Evolutionary conservation across 2,797 vertebrate species (phyloP), one percentile per base, ranked within the genome.

Genomic region (Notoglanidium macrostoma): DNA sequence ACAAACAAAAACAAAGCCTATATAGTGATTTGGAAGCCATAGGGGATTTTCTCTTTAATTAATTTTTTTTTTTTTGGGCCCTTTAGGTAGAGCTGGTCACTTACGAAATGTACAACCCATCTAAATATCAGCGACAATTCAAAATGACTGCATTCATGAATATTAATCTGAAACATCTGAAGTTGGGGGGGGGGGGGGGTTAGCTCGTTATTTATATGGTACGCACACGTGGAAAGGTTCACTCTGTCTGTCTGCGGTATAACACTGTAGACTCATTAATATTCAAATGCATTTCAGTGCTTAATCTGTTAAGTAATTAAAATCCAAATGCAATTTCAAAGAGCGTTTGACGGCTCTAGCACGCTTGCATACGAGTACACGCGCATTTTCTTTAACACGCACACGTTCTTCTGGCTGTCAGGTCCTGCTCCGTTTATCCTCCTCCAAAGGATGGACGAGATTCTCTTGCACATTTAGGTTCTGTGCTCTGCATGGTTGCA

Each of bases 341-440:
- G 78, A 17, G 46, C 15, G 54, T 80, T 40, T 59, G 55, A 61
- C 21, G 14, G 35, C 90, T 3, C 55, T 19, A 46, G 35, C 77
- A 61, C 86, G 14, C 72, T 44, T 55, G 8, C 26, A 17, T 83
- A 29, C 85, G 86, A 77, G 76, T 91, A 84, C 54, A 55, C 92
- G 92, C 93, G 90, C 92, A 61, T 76, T 57, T 80, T 35, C 91
- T 10, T 89, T 90, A 90, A 91, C 91, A 90, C 83, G 86, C 87
- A 84, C 85, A 82, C 84, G 80, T 80, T 51, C 51, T 29, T 65
- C 54, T 87, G 83, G 76, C 84, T 87, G 46, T 81, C 73, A 86
- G 63, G 89, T 84, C 82, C 84, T 86, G 89, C 74, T 86, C 85
- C 84, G 87, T 88, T 88, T 86, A 88, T 67, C 78, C 81, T 73